Evolutionary conservation across 2,888 invertebrate genomes (phyloP), one percentile per base, ranked within the genome.

Genomic region (Phorcus lineatus): DNA sequence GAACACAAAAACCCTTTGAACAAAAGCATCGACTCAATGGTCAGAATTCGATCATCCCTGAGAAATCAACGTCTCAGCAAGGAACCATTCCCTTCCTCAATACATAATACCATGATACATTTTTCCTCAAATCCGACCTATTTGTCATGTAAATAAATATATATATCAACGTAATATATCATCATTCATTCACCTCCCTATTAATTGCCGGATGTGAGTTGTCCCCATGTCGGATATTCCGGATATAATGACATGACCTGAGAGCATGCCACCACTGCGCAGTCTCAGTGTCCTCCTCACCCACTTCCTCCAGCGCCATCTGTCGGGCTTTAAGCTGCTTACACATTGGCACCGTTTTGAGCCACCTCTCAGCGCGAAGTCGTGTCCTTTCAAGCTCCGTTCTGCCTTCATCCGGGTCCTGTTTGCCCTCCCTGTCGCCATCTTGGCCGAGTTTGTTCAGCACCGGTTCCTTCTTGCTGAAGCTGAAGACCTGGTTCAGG

Each of bases 261-360:
- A 88, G 81, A 0, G 86, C 80, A 11, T 80, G n/a, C 88, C 87
- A 88, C 88, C 88, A 88, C 74, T 86, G 83, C 11, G 85, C 82
- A 13, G 84, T 80, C 19, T 82, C 81, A n/a, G 77, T 67, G 55
- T 88, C 88, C 62, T 88, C 88, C 31, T 88, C 87, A 0, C 87
- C 88, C 3, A 88, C 62, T 54, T 88, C 88, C 53, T 84, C 85
- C 54, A 88, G 75, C 0, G 86, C 86, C 11, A 83, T 62, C 74
- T 87, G 86, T 55, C 84, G 86, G 1, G 85, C 86, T 62, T 82
- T 85, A 47, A 86, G 54, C 28, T 83, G 76, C 28, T 87, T 87
- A 11, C 80, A 80, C 3, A 86, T 86, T 13, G 86, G 81, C 52
- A 86, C 75, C 2, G 82, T 79, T 62, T 81, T 84, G 40, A 86